A percentile compares a stretch with the other conserved stretches of the same genome.
Conservation (phyloP, 2,888 invertebrate species). For the Zygogramma bicolorata region DNA sequence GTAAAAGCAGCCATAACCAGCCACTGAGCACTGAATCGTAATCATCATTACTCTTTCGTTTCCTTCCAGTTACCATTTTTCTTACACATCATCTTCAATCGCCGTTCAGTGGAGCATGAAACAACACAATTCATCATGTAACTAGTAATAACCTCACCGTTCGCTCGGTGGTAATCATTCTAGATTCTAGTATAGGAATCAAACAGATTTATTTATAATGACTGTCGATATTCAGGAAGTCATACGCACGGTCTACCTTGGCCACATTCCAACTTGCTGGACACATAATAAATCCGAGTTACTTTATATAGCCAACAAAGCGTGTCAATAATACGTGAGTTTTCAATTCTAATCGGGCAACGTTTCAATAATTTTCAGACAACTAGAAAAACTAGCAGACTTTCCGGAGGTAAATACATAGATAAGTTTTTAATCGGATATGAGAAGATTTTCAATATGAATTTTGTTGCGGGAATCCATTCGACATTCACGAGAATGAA, state of each 20-base stretch:
- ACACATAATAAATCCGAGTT: neutral
- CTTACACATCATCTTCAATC: neutral
- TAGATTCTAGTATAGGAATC: constrained; percentile 14
- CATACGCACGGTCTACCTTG: neutral
- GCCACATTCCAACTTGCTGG: neutral
- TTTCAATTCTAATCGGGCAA: too few relatives aligned
- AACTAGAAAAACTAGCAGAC: too few relatives aligned
- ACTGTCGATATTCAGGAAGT: constrained; percentile 16
- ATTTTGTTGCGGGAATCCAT: too few relatives aligned
- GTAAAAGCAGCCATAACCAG: neutral
- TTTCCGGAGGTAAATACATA: too few relatives aligned
- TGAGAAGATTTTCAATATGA: too few relatives aligned
- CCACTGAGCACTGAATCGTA: neutral
- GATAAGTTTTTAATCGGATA: too few relatives aligned
- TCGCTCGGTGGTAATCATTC: constrained; percentile 13
- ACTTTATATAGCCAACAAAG: neutral
- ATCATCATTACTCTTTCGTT: neutral
- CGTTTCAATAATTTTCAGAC: too few relatives aligned
- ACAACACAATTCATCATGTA: constrained; percentile 5
- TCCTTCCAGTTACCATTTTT: constrained; percentile 1
- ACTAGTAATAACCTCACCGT: constrained; percentile 18
- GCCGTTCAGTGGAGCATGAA: constrained; percentile 1
- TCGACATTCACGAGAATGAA: too few relatives aligned
- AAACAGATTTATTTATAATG: constrained; percentile 11
- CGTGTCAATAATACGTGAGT: neutral